Evolutionary conservation across 2,888 invertebrate genomes (phyloP).

Genomic region (Pollenia amentaria): DNA sequence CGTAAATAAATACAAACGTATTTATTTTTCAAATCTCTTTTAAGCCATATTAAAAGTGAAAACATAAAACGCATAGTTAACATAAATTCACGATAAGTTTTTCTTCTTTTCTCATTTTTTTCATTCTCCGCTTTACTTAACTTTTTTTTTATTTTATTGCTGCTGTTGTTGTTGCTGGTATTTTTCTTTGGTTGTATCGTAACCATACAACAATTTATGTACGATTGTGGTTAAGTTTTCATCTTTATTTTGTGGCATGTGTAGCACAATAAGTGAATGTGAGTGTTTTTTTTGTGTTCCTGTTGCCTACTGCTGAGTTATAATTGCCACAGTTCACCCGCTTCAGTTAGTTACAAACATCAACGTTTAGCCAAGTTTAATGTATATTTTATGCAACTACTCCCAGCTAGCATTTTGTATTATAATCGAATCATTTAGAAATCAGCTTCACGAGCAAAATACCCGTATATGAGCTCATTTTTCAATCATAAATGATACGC

Average conservation of each 20-base stretch:
- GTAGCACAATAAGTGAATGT: not conserved
- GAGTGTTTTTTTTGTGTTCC: not conserved
- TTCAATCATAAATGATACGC: no score
- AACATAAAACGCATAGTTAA: conserved; percentile 68
- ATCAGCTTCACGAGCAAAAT: no score
- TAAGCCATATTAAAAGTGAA: conserved; percentile 67
- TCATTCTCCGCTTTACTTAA: conserved; percentile 12
- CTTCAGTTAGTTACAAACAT: conserved; percentile 34
- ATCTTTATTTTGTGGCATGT: conserved; percentile 30
- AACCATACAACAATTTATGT: conserved; percentile 47
- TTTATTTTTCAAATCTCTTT: conserved; percentile 55
- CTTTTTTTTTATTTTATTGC: conserved; percentile 18
- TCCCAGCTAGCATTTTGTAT: no score
- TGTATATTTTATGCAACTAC: not conserved
- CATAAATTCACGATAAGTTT: conserved; percentile 69
- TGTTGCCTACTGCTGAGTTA: conserved; percentile 47
- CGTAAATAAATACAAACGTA: not conserved
- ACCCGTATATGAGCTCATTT: no score
- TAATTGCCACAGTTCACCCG: conserved; percentile 64
- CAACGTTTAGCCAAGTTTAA: conserved; percentile 40
- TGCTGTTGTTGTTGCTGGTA: conserved; percentile 21
- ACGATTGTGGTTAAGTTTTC: conserved; percentile 61
- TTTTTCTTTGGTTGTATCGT: conserved; percentile 11
- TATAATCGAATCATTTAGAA: no score
- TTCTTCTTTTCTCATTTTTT: conserved; percentile 45